Base-by-base conservation (phyloP, 2,797 vertebrate genomes). In the Aselliscus stoliczkanus region DNA sequence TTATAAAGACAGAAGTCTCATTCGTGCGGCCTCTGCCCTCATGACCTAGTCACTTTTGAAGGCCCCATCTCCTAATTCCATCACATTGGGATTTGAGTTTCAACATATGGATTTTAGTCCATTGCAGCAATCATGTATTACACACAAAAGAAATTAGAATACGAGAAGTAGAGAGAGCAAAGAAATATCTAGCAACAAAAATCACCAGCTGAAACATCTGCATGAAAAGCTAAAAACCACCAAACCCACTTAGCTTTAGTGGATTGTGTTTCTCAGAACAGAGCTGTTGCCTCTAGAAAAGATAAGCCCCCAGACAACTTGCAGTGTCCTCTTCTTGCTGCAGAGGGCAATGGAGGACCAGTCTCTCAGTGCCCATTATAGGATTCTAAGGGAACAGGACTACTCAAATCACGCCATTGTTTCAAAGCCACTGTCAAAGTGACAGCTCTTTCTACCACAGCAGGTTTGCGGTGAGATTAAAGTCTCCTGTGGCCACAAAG, bases 321-420 rank as follows among this genome's bases (percentile, higher is more conserved):
- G 97, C 80, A 93, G 25, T 98, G 70, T 88, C 93, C 17, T 4
- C 1, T 88, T 92, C 1, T 0, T 64, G 6, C 98, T 47, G 96
- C 67, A 98, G 98, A 94, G 97, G 98, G 97, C 97, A 98, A 93
- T 93, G 21, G 92, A 98, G 94, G 96, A 97, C 94, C 9, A 0
- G 2, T 17, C 5, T 83, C 93, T 52, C 7, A 14, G 37, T 0
- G 7, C 4, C 31, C 12, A 37, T 5, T 7, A 0, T 14, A 3
- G 67, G 2, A 0, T 58, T 77, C 39, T 1, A 31, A 31, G 50
- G 50, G 44, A 77, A 29, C 18, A 25, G 20, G 17, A 11, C 44
- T 27, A 0, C 21, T 62, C 34, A 44, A n/a, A 80, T 4, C 70
- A 37, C 4, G 54, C 18, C 29, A 0, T 4, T 2, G 34, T 39